Evolutionary conservation across 2,888 invertebrate species (phyloP).

Genomic region (Lymantria dispar): DNA sequence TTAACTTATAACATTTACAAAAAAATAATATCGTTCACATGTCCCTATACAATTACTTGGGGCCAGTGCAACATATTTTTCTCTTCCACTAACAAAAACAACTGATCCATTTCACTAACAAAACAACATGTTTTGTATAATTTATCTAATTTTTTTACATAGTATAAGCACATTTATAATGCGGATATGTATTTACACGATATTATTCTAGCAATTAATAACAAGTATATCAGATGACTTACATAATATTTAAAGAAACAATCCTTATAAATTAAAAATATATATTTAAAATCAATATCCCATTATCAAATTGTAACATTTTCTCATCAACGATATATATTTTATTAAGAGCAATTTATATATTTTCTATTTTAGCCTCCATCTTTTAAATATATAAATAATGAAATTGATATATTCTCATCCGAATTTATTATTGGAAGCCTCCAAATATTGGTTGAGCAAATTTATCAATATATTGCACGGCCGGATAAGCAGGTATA

Average conservation of each 20-base stretch:
- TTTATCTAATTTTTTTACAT: conserved; percentile 11
- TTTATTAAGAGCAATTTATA: no score
- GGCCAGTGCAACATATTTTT: no score
- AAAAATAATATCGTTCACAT: no score
- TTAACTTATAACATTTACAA: not conserved
- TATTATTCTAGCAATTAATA: not conserved
- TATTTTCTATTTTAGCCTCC: no score
- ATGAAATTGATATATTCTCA: not conserved
- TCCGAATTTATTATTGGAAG: not conserved
- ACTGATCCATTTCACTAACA: not conserved
- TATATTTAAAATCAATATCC: not conserved
- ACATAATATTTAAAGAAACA: no score
- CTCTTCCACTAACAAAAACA: conserved; percentile 1
- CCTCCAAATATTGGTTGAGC: conserved; percentile 51
- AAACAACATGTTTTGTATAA: not conserved
- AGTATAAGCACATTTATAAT: not conserved
- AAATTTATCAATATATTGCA: conserved; percentile 65
- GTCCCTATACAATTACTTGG: no score
- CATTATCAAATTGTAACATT: not conserved
- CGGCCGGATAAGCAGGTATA: conserved; percentile 49
- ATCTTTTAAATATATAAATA: not conserved
- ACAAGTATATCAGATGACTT: not conserved
- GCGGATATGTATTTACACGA: not conserved
- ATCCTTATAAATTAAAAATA: not conserved
- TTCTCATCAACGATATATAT: no score